Evolutionary conservation across 2,888 invertebrate species (phyloP).

Genomic region (Apamea anceps): DNA sequence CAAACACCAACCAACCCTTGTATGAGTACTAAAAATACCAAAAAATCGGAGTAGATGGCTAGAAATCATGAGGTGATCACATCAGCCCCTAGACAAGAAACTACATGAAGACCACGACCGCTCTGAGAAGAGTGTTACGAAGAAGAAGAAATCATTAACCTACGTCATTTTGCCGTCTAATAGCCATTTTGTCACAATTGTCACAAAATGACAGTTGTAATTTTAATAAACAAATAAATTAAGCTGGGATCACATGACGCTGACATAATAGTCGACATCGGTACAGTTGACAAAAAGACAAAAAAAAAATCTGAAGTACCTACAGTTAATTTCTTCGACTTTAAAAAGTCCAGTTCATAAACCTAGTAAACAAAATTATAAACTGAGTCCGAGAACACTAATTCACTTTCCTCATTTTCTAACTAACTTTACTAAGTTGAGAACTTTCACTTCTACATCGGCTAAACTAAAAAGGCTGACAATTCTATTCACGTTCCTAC

Average conservation of each 20-base stretch:
- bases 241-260: not conserved
- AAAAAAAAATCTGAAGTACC: not conserved
- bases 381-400: not conserved
- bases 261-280: not conserved
- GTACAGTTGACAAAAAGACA: not conserved
- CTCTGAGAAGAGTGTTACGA: too few relatives aligned
- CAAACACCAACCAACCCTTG: too few relatives aligned
- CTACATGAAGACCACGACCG: too few relatives aligned
- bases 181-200: not conserved
- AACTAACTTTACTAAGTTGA: not conserved
- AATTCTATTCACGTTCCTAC: conserved; percentile 34
- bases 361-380: not conserved
- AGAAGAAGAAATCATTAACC: not conserved
- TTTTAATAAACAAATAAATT: not conserved
- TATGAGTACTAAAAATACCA: too few relatives aligned
- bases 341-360: not conserved
- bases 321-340: not conserved
- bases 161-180: not conserved
- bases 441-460: conserved; percentile 1
- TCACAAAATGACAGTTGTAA: not conserved
- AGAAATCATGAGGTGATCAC: too few relatives aligned
- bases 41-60: too few relatives aligned
- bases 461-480: conserved; percentile 29
- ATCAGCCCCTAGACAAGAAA: too few relatives aligned
- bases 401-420: conserved; percentile 21